phyloP scores from a whole-genome alignment of 2,888 invertebrate genomes.

The Sphaerophoria taeniata region DNA sequence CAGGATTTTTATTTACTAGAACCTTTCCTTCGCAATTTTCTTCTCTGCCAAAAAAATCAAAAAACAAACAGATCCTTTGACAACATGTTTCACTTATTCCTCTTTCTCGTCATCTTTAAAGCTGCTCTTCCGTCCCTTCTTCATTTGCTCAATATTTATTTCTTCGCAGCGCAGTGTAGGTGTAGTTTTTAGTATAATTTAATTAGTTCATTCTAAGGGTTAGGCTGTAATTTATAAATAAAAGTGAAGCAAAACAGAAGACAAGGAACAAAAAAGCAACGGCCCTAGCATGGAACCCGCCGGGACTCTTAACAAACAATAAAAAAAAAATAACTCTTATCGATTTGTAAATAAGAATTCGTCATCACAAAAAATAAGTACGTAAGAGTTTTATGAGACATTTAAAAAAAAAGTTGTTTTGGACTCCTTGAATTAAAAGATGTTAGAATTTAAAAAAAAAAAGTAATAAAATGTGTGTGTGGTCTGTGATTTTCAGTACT shows the following conservation, averaged over 20 bases:
- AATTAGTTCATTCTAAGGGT: conserved; percentile 69
- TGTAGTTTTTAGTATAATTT: conserved; percentile 71
- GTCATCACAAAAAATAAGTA: neutral
- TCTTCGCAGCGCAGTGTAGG: conserved; percentile 72
- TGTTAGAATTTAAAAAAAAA: conserved; percentile 39
- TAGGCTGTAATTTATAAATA: conserved; percentile 69
- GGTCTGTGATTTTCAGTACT: conserved; percentile 73
- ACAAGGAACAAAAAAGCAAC: conserved; percentile 10
- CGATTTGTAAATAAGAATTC: neutral
- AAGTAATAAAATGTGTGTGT: conserved; percentile 65
- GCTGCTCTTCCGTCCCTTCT: conserved; percentile 58
- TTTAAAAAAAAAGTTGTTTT: neutral
- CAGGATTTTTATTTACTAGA: conserved; percentile 32
- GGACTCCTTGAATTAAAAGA: conserved; percentile 2
- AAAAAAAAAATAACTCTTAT: neutral
- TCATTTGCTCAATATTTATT: conserved; percentile 73
- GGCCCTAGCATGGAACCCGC: neutral
- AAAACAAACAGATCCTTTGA: conserved; percentile 5
- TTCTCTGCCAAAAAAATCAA: neutral
- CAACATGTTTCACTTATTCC: conserved; percentile 28
- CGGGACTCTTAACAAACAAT: no score
- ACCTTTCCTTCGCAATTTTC: conserved; percentile 31
- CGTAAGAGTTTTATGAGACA: conserved; percentile 18
- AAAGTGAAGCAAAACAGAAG: conserved; percentile 21
- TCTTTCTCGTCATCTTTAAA: conserved; percentile 41